Evolutionary conservation across 2,797 vertebrate species (phyloP), one percentile per base, ranked within the genome.

Genomic region (Craterocephalus amniculus): DNA sequence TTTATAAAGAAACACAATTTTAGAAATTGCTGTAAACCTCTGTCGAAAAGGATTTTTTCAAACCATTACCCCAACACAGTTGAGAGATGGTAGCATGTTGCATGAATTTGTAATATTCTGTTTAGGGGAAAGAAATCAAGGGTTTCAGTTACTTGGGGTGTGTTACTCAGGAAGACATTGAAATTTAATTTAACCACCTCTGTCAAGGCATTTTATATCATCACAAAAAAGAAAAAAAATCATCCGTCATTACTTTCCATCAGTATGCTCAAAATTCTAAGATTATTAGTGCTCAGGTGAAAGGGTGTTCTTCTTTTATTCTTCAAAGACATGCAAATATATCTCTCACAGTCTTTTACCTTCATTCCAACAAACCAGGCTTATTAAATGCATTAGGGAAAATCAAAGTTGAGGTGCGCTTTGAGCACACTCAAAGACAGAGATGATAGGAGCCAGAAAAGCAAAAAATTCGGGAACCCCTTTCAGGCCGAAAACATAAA

Each of bases 251-350:
- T 88, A 81, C 73, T 72, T 72, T 89, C 83, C 85, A 86, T 91
- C 86, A 84, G 77, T 59, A 59, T 52, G 66, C 74, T 86, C 79
- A 73, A 60, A 45, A 87, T 83, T 73, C 73, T 72, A 72, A 58
- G 58, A 69, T 72, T 89, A 83, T 84, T 81, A 79, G 70, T 63
- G 80, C 79, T 86, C 72, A 82, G 88, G 90, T 87, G 82, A 86
- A 89, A 91, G 79, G 83, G 68, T 70, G 75, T 72, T 65, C 76
- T 70, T 76, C 90, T 88, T 91, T 88, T 81, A 79, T 88, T 87
- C 92, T 92, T 92, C 90, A 92, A 93, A 93, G 88, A 76, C 69
- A 93, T 92, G 91, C 88, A 91, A 90, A 94, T 93, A 61, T 72
- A 70, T 72, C 38, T 61, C 35, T 69, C 43, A 52, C 72, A 84